These are phyloP conservation scores for Cheiracanthium punctorium DNA, from an alignment of 2,888 invertebrate genomes.

Conservation along the genomic window DNA sequence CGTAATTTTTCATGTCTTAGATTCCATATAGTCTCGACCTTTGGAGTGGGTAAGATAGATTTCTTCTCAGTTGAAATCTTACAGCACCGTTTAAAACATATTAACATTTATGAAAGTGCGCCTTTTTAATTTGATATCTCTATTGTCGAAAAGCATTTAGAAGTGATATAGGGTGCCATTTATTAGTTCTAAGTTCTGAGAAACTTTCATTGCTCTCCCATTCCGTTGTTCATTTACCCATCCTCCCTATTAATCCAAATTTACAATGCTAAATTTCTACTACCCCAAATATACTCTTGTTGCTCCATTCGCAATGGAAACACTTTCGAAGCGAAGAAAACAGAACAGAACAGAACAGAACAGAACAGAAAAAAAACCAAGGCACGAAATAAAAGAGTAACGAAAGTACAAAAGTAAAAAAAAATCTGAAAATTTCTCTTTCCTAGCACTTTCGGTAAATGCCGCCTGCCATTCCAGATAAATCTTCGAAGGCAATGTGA, in stretches of 20 bases:
- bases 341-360: not conserved
- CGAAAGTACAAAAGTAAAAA: not conserved
- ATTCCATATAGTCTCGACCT: no score
- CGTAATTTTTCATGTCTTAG: no score
- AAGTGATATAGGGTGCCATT: not conserved
- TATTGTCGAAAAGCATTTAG: not conserved
- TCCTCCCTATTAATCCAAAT: not conserved
- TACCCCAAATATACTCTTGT: not conserved
- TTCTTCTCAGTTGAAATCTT: no score
- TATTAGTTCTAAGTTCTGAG: not conserved
- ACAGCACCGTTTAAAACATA: no score
- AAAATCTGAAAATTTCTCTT: conserved; percentile 5
- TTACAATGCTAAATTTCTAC: not conserved
- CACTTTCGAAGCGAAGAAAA: not conserved
- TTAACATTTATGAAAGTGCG: no score
- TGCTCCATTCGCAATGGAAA: not conserved
- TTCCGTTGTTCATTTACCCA: not conserved
- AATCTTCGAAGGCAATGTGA: conserved; percentile 10
- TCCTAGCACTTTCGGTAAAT: conserved; percentile 1
- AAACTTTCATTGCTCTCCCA: not conserved
- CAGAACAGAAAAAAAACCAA: no score
- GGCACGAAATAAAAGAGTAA: not conserved
- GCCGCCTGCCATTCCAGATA: not conserved
- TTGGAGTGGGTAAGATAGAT: no score
- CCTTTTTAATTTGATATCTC: not conserved